Conservation (phyloP, 2,888 invertebrate genomes). For the Ectropis crepuscularia region DNA sequence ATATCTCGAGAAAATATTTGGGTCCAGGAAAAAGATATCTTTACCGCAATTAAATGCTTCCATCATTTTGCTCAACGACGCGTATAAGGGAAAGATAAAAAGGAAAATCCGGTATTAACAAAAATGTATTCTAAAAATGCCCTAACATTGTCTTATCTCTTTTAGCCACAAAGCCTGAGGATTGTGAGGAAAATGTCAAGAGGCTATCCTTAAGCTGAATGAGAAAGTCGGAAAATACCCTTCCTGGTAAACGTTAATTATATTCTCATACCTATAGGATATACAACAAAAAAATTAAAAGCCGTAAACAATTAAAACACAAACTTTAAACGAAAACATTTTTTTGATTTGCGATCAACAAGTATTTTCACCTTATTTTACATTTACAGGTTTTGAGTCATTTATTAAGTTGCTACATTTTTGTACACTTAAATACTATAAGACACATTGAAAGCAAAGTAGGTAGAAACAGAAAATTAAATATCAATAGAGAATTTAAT, state of each 20-base stretch:
- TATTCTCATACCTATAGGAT: no score
- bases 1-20: not conserved
- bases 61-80: conserved; percentile 20
- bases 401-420: no score
- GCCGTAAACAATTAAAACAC: no score
- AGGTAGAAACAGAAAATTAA: no score
- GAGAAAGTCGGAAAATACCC: not conserved
- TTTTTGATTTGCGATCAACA: no score
- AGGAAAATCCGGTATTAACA: not conserved
- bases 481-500: no score
- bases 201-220: conserved; percentile 1
- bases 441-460: no score
- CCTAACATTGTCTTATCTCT: not conserved
- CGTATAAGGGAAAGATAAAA: conserved; percentile 4
- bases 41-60: conserved; percentile 7
- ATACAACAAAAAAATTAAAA: no score
- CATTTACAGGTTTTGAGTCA: no score
- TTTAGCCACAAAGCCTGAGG: not conserved
- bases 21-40: conserved; percentile 5
- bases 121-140: not conserved
- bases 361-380: no score
- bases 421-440: no score
- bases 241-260: not conserved
- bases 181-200: conserved; percentile 3
- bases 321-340: no score